Conservation (phyloP, 2,888 invertebrate species). For the Rhingia rostrata region DNA sequence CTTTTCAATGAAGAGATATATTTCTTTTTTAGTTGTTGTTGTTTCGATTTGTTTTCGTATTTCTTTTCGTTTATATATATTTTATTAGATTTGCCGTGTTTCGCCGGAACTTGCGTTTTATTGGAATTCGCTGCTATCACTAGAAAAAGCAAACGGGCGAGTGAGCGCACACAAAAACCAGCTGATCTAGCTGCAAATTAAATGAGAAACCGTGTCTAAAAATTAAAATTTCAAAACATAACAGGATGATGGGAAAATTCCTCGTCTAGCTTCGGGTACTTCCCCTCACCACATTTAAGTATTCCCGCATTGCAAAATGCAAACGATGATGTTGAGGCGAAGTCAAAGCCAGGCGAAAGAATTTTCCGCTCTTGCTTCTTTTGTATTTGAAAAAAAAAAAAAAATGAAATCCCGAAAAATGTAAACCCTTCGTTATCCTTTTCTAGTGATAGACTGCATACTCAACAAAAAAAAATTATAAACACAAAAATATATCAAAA, state of each 20-base stretch:
- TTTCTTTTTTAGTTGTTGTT: slow-evolving; percentile 24
- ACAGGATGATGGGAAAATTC: background rate
- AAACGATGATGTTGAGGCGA: slow-evolving; percentile 14
- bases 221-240: background rate
- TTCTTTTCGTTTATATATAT: slow-evolving; percentile 20
- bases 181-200: slow-evolving; percentile 57
- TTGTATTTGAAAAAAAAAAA: background rate
- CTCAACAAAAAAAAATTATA: slow-evolving; percentile 13
- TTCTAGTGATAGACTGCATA: slow-evolving; percentile 15
- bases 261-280: background rate
- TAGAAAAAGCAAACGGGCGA: slow-evolving; percentile 38
- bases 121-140: slow-evolving; percentile 41
- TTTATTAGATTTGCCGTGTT: slow-evolving; percentile 38
- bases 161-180: slow-evolving; percentile 51
- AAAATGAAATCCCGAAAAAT: background rate
- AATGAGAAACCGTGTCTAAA: background rate
- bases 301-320: background rate
- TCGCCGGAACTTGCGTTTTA: slow-evolving; percentile 50
- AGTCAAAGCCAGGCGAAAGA: slow-evolving; percentile 18
- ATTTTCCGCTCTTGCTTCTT: slow-evolving; percentile 53
- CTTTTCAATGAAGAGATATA: slow-evolving; percentile 54
- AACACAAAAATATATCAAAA: slow-evolving; percentile 8
- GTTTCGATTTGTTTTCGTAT: slow-evolving; percentile 57
- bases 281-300: background rate
- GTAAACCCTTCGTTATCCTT: slow-evolving; percentile 26